Base-by-base conservation (phyloP, 2,888 invertebrate species). In the Physocephala rufipes region DNA sequence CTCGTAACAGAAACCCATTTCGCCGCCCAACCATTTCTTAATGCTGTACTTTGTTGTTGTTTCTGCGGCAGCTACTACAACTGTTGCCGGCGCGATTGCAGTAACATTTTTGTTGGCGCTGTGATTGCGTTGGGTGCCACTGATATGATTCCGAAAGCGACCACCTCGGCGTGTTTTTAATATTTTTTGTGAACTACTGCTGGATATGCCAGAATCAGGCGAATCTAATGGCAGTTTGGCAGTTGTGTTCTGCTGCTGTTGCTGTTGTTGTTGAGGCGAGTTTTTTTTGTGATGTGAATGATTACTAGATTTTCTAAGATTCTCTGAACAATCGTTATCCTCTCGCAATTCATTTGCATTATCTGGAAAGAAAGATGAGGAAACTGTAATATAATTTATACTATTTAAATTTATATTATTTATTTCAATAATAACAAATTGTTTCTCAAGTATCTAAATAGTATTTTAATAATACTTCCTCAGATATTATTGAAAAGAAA, bases 331-430 rank as follows among this genome's bases (percentile, higher is more conserved):
- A 73, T 74, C 74, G 71, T 72, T 74, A 72, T 75, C 71, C 55
- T 74, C 74, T 67, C 71, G 74, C 26, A 15, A 73, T 75, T 75
- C 73, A 76, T 78, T 72, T 76, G 76, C 76, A 78, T 79, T 78
- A 78, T 75, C 80, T 80, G 75, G 26, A 79, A 78, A 71, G 30
- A n/a, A 21, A 47, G 1, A 67, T 58, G 65, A 65, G 58, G 68
- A 55, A 43, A 65, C 12, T 53, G 64, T 26, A 66, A 62, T 59
- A 69, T 62, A 43, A 45, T 64, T 36, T 64, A 53, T 65, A 70
- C 9, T 36, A 36, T 12, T 36, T 15, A 3, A 12, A 49, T 65
- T 13, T 47, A 47, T 24, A 4, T 65, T 47, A 19, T 47, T n/a
- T n/a, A n/a, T n/a, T n/a, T n/a, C n/a, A n/a, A n/a, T n/a, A n/a